A percentile compares a stretch with the other conserved stretches of the same genome.
Evolutionary conservation across 1,140 invertebrate species (phyloP).

Genomic region (Euura saliciscinereae): DNA sequence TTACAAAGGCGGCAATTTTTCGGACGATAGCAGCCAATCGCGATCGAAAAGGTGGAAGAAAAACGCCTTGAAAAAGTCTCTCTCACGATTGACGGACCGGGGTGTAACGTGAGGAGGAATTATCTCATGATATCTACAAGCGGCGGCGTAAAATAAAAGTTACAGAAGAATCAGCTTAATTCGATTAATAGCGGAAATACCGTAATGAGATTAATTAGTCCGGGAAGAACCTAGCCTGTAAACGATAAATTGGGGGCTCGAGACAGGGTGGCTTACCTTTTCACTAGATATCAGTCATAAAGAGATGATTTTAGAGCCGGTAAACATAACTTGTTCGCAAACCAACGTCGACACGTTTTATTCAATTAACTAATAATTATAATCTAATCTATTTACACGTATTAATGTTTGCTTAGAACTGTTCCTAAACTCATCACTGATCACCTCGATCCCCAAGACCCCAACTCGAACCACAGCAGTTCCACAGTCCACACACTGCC

Average conservation of each 20-base stretch:
- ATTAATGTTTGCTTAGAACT: not conserved
- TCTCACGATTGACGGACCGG: too few relatives aligned
- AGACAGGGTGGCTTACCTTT: not conserved
- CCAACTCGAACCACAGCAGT: not conserved
- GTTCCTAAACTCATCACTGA: constrained; percentile 16
- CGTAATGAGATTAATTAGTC: not conserved
- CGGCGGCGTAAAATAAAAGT: not conserved
- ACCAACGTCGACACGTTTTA: constrained; percentile 16
- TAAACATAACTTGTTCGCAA: not conserved
- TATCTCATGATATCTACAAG: too few relatives aligned
- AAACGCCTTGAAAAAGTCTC: too few relatives aligned
- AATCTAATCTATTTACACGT: constrained; percentile 26
- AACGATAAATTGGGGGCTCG: not conserved
- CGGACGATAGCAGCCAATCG: too few relatives aligned
- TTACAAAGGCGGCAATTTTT: too few relatives aligned
- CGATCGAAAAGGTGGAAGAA: too few relatives aligned
- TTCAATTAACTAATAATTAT: constrained; percentile 32
- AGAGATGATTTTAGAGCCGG: not conserved
- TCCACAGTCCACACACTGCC: too few relatives aligned
- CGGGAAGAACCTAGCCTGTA: not conserved
- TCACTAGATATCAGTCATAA: not conserved
- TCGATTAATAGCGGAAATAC: too few relatives aligned
- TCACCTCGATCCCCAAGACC: not conserved
- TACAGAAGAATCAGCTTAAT: too few relatives aligned
- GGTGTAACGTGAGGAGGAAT: too few relatives aligned